Base-by-base conservation (phyloP, 2,888 invertebrate genomes). In the Stenodema calcarata region DNA sequence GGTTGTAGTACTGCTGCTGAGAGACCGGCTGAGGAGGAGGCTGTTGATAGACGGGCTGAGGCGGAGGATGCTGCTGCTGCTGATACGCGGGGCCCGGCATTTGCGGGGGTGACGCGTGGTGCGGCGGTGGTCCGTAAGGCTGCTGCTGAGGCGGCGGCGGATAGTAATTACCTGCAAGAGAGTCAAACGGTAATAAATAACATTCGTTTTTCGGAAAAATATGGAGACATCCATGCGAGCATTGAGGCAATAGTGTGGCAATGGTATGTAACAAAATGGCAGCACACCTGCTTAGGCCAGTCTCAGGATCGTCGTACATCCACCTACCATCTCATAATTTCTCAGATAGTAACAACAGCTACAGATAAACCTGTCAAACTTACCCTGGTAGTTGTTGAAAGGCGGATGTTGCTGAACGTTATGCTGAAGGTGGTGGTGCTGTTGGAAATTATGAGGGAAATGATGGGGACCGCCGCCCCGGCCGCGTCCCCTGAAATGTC, bases 371-470 rank as follows among this genome's bases (percentile, higher is more conserved):
- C 35, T 35, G 35, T 18, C 69, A 6, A 23, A 27, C 14, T 76
- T 12, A 82, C 82, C 82, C 44, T 84, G 84, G 73, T 30, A 84
- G 30, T 84, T 41, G 44, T 84, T 84, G 73, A 50, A 84, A 23
- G 62, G 62, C 0, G 62, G 62, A 9, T 62, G 62, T 23, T n/a
- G 62, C n/a, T 50, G 50, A 44, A 44, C 44, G 16, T 44, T 44
- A 1, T 50, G 50, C 11, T 23, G 62, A 18, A 23, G 62, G 62
- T 69, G 30, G 11, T 30, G 82, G 12, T 50, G 80, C 11, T 44
- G 42, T 28, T 28, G 70, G 28, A 82, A 82, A 75, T 84, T 69
- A 23, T 18, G 30, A 0, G 35, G 69, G 30, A 44, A 44, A 27
- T 84, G 73, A 73, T 54, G 73, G n/a, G 44, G 44, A n/a, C 44